A percentile compares a stretch with the other conserved stretches of the same genome.
phyloP scores from a whole-genome alignment of 2,113 vertebrate genomes.

The Sardina pilchardus region DNA sequence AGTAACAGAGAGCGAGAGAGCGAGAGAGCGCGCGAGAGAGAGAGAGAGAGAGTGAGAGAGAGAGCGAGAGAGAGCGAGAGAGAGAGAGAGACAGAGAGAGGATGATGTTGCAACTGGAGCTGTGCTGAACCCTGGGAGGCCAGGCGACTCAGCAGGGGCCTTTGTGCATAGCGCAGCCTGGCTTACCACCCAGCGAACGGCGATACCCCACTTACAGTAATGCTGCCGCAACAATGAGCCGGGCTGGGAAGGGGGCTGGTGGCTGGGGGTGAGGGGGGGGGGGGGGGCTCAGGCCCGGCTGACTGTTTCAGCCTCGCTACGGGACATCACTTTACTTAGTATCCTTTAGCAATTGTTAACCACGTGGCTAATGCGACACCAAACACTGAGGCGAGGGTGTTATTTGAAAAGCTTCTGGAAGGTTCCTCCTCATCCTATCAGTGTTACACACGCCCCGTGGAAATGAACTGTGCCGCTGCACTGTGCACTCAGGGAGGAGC shows the following conservation, averaged over 20 bases:
- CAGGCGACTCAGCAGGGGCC: constrained; percentile 12
- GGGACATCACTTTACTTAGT: neutral
- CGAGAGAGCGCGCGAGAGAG: neutral
- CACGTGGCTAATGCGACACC: neutral
- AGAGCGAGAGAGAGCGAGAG: constrained; percentile 5
- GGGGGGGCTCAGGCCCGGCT: too few species aligned
- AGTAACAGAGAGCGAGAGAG: constrained; percentile 1
- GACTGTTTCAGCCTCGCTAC: neutral
- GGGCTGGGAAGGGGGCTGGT: neutral
- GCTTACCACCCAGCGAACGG: neutral
- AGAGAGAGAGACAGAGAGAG: neutral
- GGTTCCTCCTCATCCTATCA: neutral
- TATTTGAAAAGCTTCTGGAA: neutral
- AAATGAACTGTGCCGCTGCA: neutral
- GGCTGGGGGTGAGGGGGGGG: neutral
- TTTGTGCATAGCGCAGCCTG: constrained; percentile 11
- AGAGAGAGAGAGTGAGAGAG: neutral
- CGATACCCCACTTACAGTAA: constrained; percentile 12
- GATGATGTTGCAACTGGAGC: constrained; percentile 18
- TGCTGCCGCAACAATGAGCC: neutral
- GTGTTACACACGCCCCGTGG: neutral
- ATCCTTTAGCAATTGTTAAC: neutral
- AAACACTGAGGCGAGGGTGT: neutral
- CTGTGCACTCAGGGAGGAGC: neutral
- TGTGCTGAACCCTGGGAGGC: constrained; percentile 17